These are phyloP conservation scores for Lontra canadensis DNA, from an alignment of 2,113 vertebrate genomes.

Conservation along the genomic window DNA sequence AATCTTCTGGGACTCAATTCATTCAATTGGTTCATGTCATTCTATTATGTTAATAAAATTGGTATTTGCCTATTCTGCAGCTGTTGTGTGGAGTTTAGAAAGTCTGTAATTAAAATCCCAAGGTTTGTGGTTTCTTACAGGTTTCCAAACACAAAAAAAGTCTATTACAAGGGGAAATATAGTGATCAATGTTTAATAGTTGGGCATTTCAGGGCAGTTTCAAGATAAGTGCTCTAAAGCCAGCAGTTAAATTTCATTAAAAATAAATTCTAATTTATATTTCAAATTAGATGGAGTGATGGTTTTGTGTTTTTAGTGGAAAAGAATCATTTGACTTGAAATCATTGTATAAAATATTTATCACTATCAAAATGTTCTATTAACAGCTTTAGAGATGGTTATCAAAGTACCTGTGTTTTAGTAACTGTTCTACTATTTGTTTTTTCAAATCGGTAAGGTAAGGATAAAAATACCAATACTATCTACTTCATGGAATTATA, in stretches of 20 bases:
- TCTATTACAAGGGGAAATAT: not conserved
- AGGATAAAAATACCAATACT: not conserved
- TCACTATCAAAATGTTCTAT: not conserved
- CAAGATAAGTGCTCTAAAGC: not conserved
- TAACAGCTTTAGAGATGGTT: not conserved
- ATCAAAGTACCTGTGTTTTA: not conserved
- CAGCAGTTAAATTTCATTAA: not conserved
- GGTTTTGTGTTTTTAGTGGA: not conserved
- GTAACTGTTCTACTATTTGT: not conserved
- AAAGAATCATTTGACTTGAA: not conserved
- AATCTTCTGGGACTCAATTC: conserved; percentile 56
- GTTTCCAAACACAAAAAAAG: conserved; percentile 8
- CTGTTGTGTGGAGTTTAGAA: not conserved
- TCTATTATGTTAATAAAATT: conserved; percentile 76
- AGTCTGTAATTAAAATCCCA: conserved; percentile 56
- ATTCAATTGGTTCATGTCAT: conserved; percentile 71
- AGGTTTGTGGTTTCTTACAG: not conserved
- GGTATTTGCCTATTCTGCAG: conserved; percentile 65
- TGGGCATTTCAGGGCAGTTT: not conserved
- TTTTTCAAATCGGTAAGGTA: not conserved
- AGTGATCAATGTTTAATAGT: not conserved
- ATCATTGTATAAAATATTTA: not conserved
- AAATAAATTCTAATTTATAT: not conserved
- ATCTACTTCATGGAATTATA: not conserved
- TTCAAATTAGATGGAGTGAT: not conserved